Evolutionary conservation across 2,797 vertebrate species (phyloP).

Genomic region (Carcharodon carcharias): DNA sequence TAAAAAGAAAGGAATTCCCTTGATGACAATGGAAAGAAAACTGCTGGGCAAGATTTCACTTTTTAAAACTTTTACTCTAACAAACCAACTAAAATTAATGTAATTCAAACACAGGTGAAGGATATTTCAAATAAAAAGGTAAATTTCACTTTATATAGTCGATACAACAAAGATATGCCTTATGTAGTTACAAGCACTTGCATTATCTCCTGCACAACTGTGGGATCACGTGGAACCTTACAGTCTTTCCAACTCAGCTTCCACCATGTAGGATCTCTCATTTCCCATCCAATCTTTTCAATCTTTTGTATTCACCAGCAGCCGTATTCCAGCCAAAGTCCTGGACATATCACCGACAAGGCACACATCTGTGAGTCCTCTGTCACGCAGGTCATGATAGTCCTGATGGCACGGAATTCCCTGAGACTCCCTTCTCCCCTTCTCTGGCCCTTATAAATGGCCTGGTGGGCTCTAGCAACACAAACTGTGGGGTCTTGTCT

Average conservation of each 20-base stretch:
- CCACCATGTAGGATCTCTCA: neutral
- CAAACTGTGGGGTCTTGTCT: neutral
- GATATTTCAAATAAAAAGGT: neutral
- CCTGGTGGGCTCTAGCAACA: neutral
- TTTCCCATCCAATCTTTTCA: neutral
- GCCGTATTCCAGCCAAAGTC: neutral
- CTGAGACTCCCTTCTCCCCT: neutral
- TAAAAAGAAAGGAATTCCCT: too few relatives aligned
- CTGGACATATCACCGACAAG: neutral
- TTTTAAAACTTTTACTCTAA: too few relatives aligned
- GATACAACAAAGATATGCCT: neutral
- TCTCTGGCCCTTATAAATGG: neutral
- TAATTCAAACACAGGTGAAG: neutral
- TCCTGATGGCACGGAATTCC: neutral
- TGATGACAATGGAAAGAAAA: neutral
- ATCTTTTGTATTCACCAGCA: neutral
- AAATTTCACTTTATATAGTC: neutral
- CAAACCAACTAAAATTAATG: too few relatives aligned
- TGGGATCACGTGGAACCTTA: neutral
- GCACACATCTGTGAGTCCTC: neutral
- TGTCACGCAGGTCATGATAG: neutral
- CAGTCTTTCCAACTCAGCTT: neutral
- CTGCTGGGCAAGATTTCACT: neutral
- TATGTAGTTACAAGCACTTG: neutral
- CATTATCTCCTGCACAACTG: neutral